Evolutionary conservation across 2,888 invertebrate species (phyloP).

Genomic region (Odontomyia ornata): DNA sequence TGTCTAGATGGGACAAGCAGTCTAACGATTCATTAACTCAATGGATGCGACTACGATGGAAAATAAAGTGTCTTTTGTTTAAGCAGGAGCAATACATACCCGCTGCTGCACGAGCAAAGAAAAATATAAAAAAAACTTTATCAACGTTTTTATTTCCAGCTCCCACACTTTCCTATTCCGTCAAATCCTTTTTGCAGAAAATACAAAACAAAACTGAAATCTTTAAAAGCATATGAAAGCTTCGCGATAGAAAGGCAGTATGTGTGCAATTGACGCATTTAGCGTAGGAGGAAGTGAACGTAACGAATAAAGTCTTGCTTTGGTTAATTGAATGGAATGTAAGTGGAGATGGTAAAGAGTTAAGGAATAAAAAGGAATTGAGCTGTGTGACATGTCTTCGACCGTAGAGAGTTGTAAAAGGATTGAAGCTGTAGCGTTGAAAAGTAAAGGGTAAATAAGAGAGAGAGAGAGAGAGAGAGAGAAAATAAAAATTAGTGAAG

Average conservation of each 20-base stretch:
- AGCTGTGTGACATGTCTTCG: not conserved
- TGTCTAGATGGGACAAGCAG: not conserved
- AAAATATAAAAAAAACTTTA: not conserved
- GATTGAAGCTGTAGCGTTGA: not conserved
- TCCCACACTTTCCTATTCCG: not conserved
- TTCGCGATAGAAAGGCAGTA: not conserved
- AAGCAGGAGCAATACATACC: not conserved
- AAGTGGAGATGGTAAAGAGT: not conserved
- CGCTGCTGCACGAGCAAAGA: not conserved
- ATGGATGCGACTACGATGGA: not conserved
- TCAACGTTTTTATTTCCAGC: not conserved
- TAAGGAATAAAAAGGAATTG: not conserved
- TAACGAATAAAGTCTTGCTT: constrained; percentile 8
- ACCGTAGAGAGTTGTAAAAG: not conserved
- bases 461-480: not conserved
- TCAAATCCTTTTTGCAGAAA: too few species aligned
- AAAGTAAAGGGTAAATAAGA: not conserved
- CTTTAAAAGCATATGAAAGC: too few species aligned
- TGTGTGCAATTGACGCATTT: constrained; percentile 36
- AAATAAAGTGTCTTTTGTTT: not conserved
- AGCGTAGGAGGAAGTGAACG: not conserved
- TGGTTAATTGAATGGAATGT: constrained; percentile 23
- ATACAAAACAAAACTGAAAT: too few species aligned
- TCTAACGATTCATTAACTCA: not conserved
- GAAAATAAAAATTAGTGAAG: constrained; percentile 39